These are phyloP conservation scores for Musca vetustissima DNA, from an alignment of 1,140 invertebrate species.

Conservation along the genomic window DNA sequence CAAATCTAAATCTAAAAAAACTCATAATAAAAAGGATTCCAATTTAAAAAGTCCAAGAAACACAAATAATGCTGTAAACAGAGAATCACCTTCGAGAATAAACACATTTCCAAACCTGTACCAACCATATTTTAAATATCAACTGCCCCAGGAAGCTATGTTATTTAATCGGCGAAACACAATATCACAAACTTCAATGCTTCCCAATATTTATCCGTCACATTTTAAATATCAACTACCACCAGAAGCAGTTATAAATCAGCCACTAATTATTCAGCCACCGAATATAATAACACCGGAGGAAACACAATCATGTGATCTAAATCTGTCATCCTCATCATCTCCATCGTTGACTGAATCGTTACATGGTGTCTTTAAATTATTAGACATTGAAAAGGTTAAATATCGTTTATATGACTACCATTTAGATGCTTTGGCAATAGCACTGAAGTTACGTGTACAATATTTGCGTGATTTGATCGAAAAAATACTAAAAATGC, in stretches of 20 bases:
- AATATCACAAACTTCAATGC: neutral
- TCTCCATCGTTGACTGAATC: slow-evolving; percentile 22
- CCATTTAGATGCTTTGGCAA: slow-evolving; percentile 23
- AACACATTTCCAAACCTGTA: neutral
- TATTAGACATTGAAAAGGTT: slow-evolving; percentile 20
- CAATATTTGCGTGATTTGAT: slow-evolving; percentile 18
- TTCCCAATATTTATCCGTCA: slow-evolving; percentile 15
- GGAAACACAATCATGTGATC: slow-evolving; percentile 15
- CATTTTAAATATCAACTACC: slow-evolving; percentile 25
- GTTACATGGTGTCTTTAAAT: slow-evolving; percentile 13
- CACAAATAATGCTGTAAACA: too few species aligned
- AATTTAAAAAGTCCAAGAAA: too few species aligned
- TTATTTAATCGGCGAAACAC: neutral
- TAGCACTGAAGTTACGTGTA: slow-evolving; percentile 7
- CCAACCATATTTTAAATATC: neutral
- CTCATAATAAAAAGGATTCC: too few species aligned
- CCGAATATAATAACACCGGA: slow-evolving; percentile 22
- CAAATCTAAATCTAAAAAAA: too few species aligned
- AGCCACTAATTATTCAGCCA: neutral
- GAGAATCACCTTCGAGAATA: too few species aligned
- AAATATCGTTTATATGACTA: slow-evolving; percentile 9
- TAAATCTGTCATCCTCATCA: slow-evolving; percentile 16
- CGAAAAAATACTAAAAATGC: slow-evolving; percentile 22
- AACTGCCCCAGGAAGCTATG: neutral
- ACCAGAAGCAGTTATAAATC: neutral